A percentile compares a stretch with the other conserved stretches of the same genome.
These are phyloP conservation scores for Premnoplex brunnescens DNA, from an alignment of 2,797 vertebrate genomes.

Conservation along the genomic window DNA sequence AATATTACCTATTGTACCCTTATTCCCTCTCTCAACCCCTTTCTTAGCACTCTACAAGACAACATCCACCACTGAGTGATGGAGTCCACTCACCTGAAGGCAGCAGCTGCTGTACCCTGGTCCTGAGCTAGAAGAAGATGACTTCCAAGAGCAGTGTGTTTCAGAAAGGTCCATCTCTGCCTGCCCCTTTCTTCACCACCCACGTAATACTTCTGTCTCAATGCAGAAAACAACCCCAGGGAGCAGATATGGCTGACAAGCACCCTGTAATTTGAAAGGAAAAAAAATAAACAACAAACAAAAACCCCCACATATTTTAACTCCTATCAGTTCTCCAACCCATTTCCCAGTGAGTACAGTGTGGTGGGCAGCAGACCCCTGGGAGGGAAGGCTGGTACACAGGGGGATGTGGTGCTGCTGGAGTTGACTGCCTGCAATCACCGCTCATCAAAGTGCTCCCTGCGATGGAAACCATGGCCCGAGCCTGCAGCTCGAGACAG, in stretches of 20 bases:
- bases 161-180: background rate
- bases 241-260: accelerated
- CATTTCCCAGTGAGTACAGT: background rate
- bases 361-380: accelerated
- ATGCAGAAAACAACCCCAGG: background rate
- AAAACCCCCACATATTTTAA: background rate
- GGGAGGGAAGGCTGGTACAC: background rate
- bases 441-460: background rate
- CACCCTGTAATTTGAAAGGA: background rate
- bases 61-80: background rate
- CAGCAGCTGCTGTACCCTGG: accelerated
- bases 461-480: background rate
- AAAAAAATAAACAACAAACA: background rate
- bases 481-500: conserved; percentile 16
- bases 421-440: background rate
- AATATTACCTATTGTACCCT: background rate
- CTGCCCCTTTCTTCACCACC: background rate
- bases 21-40: background rate
- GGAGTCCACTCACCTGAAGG: accelerated
- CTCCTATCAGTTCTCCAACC: background rate
- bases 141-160: background rate
- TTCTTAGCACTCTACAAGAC: background rate
- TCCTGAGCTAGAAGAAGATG: background rate
- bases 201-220: accelerated
- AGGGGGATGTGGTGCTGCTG: background rate